Conservation (phyloP, 2,113 vertebrate species). For the Petrocephalus microphthalmus region DNA sequence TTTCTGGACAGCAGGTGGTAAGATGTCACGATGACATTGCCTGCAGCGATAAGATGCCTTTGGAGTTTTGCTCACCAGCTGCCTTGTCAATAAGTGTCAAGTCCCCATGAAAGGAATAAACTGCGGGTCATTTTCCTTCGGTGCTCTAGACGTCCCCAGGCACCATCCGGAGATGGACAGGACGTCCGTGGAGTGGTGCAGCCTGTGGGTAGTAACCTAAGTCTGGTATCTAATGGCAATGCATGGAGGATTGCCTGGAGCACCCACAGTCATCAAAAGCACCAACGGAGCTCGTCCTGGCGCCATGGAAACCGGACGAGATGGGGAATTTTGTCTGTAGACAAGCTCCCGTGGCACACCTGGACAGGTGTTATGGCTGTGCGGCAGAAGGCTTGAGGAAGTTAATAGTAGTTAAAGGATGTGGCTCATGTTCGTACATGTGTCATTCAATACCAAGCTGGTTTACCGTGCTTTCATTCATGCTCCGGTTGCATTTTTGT, state of each 20-base stretch:
- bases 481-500: neutral
- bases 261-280: neutral
- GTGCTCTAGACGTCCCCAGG: neutral
- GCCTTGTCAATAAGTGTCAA: neutral
- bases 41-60: neutral
- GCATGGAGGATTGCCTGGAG: neutral
- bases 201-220: neutral
- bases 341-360: neutral
- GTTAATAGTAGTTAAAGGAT: neutral
- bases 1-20: neutral
- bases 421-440: neutral
- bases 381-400: neutral
- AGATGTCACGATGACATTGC: neutral
- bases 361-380: constrained; percentile 7
- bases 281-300: neutral
- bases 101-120: neutral
- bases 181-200: neutral
- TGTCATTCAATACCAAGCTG: neutral
- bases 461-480: neutral
- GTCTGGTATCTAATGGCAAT: neutral
- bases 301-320: neutral
- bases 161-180: neutral
- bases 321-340: neutral
- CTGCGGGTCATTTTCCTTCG: neutral
- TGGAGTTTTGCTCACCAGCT: neutral